Percentiles rank a stretch among this genome's conserved stretches.
phyloP scores from a whole-genome alignment of 2,888 invertebrate genomes.

The Diarsia dahlii region DNA sequence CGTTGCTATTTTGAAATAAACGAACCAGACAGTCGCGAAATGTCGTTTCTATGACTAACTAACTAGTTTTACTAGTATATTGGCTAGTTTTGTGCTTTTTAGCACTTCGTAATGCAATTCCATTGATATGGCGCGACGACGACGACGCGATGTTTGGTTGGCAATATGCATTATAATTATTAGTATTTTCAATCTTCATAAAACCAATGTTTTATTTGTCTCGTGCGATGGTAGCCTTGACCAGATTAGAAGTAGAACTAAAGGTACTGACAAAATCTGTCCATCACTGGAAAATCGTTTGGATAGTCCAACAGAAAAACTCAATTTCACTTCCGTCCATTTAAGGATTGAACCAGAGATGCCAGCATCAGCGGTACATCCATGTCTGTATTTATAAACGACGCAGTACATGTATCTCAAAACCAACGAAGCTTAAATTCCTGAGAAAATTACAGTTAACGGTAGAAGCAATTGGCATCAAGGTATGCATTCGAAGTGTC shows the following conservation, averaged over 20 bases:
- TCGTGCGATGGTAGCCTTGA: background rate
- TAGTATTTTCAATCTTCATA: conserved; percentile 18
- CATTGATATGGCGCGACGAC: conserved; percentile 20
- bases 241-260: conserved; percentile 6
- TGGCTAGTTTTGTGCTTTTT: conserved; percentile 46
- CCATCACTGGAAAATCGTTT: conserved; percentile 15
- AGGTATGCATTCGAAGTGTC: conserved; percentile 43
- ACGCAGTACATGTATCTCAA: conserved; percentile 21
- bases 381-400: background rate
- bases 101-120: conserved; percentile 36
- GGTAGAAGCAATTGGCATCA: conserved; percentile 22
- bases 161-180: conserved; percentile 13
- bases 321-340: conserved; percentile 41
- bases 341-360: conserved; percentile 7
- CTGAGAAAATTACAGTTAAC: conserved; percentile 36
- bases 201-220: background rate
- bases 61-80: conserved; percentile 47
- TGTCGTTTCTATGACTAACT: conserved; percentile 60
- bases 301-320: conserved; percentile 32
- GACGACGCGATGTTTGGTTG: conserved; percentile 8
- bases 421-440: conserved; percentile 32
- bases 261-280: background rate
- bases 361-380: conserved; percentile 9
- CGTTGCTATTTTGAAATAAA: conserved; percentile 58
- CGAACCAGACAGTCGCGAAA: conserved; percentile 56